Percentiles rank a stretch among this genome's conserved stretches.
These are phyloP conservation scores for Lophius piscatorius DNA, from an alignment of 2,113 vertebrate genomes.

Conservation along the genomic window DNA sequence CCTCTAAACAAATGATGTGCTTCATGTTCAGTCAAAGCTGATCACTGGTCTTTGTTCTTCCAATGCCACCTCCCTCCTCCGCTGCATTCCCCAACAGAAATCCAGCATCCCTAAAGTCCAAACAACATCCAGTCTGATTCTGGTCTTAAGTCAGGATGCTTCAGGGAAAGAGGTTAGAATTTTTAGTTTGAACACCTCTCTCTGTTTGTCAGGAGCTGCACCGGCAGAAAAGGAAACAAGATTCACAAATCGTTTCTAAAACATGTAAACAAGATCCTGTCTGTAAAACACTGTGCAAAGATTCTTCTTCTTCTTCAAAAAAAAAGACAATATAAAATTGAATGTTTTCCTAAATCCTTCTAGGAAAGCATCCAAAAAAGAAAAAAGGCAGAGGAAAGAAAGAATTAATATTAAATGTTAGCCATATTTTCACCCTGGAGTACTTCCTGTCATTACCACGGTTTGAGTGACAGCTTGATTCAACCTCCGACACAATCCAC, in stretches of 20 bases:
- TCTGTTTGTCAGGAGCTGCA: constrained; percentile 38
- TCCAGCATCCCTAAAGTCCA: constrained; percentile 7
- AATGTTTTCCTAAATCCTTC: constrained; percentile 68
- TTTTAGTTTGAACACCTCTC: constrained; percentile 36
- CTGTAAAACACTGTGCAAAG: constrained; percentile 71
- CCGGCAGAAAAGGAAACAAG: constrained; percentile 32
- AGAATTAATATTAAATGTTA: constrained; percentile 6
- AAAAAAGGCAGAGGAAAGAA: constrained; percentile 21
- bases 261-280: constrained; percentile 47
- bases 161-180: constrained; percentile 8
- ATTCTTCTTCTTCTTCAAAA: constrained; percentile 47
- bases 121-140: constrained; percentile 14
- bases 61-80: too few species aligned
- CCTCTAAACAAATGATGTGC: constrained; percentile 61
- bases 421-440: too few species aligned
- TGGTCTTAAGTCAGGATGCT: constrained; percentile 25
- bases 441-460: too few species aligned
- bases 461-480: constrained; percentile 16
- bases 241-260: constrained; percentile 44
- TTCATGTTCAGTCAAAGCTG: constrained; percentile 47
- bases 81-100: constrained; percentile 19
- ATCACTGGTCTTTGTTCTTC: constrained; percentile 22
- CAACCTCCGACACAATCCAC: constrained; percentile 36
- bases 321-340: constrained; percentile 49
- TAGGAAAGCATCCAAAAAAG: constrained; percentile 27